Conservation (phyloP, 2,113 vertebrate species). For the Trachemys scripta region DNA sequence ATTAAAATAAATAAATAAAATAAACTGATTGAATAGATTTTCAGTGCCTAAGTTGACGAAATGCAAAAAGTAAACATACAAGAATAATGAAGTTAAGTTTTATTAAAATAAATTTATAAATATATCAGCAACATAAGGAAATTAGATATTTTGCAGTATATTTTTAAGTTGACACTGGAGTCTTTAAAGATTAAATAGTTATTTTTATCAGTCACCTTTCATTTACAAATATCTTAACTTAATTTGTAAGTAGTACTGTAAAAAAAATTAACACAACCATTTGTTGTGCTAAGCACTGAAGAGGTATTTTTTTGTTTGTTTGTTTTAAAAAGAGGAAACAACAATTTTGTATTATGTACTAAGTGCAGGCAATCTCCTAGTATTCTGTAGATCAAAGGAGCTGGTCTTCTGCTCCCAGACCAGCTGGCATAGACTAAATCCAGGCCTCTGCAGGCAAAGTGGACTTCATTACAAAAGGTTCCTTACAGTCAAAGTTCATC, state of each 20-base stretch:
- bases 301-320: accelerated
- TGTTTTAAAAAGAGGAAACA: neutral
- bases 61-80: accelerated
- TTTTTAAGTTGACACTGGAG: neutral
- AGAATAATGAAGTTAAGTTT: neutral
- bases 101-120: no score
- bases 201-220: neutral
- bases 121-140: neutral
- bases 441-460: neutral
- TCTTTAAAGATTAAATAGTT: neutral
- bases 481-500: neutral
- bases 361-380: neutral
- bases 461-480: neutral
- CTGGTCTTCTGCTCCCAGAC: neutral
- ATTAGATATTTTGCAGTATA: neutral
- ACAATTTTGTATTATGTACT: neutral
- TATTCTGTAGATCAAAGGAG: neutral
- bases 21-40: neutral
- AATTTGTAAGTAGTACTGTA: neutral
- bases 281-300: accelerated
- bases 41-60: neutral
- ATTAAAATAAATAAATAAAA: neutral
- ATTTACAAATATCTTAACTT: neutral
- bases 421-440: accelerated
- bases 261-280: neutral